A percentile compares a stretch with the other conserved stretches of the same genome.
These are phyloP conservation scores for Tachina fera DNA, from an alignment of 2,888 invertebrate genomes.

Conservation along the genomic window DNA sequence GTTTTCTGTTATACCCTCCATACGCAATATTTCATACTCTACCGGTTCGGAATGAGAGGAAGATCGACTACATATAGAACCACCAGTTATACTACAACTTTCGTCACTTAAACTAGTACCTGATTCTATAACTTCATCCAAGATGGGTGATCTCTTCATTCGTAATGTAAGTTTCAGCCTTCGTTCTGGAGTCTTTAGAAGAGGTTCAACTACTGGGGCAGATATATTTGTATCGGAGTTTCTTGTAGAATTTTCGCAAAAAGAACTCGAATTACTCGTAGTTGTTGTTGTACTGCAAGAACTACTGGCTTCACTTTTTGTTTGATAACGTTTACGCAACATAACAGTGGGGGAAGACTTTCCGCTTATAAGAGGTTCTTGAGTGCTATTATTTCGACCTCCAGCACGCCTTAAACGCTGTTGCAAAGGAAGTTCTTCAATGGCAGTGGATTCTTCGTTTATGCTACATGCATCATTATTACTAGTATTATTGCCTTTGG, in stretches of 20 bases:
- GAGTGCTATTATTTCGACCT: conserved; percentile 37
- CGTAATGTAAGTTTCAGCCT: conserved; percentile 91
- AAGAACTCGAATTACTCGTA: conserved; percentile 53
- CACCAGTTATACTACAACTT: conserved; percentile 78
- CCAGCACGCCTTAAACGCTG: conserved; percentile 55
- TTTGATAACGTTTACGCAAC: conserved; percentile 74
- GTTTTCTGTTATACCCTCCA: conserved; percentile 87
- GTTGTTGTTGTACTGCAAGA: conserved; percentile 39
- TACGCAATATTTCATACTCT: conserved; percentile 93
- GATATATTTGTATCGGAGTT: conserved; percentile 72
- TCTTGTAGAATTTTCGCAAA: conserved; percentile 27
- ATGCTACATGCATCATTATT: conserved; percentile 56
- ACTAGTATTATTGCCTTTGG: conserved; percentile 64
- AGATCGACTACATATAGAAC: conserved; percentile 79
- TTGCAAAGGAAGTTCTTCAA: conserved; percentile 53
- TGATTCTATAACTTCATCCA: conserved; percentile 93
- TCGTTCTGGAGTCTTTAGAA: conserved; percentile 82
- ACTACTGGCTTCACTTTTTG: conserved; percentile 60
- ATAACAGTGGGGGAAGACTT: conserved; percentile 24
- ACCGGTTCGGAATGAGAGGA: conserved; percentile 83
- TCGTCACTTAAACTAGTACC: conserved; percentile 88
- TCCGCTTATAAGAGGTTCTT: conserved; percentile 68
- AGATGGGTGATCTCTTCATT: conserved; percentile 93
- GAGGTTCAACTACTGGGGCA: conserved; percentile 79
- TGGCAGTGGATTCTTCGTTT: conserved; percentile 26